phyloP scores from a whole-genome alignment of 2,797 vertebrate genomes.

The Kryptopterus vitreolus region DNA sequence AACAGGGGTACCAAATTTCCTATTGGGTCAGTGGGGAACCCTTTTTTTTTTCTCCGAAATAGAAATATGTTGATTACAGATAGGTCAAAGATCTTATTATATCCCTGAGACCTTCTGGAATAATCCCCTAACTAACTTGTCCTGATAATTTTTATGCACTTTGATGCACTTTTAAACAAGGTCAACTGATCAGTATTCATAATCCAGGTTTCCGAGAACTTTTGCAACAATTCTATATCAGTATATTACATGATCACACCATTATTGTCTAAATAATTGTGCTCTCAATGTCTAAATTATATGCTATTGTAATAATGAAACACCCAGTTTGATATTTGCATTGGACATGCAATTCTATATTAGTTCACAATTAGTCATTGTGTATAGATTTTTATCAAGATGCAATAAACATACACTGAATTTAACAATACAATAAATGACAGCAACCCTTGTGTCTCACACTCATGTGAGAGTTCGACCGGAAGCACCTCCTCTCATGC shows the following conservation, averaged over 20 bases:
- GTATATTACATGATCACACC: background rate
- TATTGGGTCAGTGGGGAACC: conserved; percentile 47
- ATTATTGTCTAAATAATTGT: background rate
- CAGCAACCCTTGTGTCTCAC: conserved; percentile 42
- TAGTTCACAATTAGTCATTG: background rate
- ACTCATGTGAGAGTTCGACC: conserved; percentile 49
- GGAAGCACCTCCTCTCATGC: conserved; percentile 32
- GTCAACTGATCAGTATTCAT: conserved; percentile 20
- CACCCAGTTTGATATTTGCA: background rate
- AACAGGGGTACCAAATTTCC: conserved; percentile 63
- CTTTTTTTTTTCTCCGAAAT: conserved; percentile 17
- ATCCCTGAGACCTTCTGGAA: conserved; percentile 67
- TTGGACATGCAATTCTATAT: background rate
- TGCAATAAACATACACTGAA: background rate
- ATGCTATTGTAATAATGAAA: background rate
- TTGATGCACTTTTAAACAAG: conserved; percentile 36
- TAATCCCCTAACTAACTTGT: conserved; percentile 56
- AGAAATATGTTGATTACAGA: conserved; percentile 53
- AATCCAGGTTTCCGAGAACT: background rate
- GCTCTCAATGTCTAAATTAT: background rate
- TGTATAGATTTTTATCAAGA: background rate
- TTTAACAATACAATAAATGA: conserved; percentile 51
- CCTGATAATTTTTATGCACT: too few relatives aligned
- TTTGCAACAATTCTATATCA: background rate
- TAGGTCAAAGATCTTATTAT: conserved; percentile 48